phyloP scores from a whole-genome alignment of 2,888 invertebrate species.

The Drosophila tripunctata region DNA sequence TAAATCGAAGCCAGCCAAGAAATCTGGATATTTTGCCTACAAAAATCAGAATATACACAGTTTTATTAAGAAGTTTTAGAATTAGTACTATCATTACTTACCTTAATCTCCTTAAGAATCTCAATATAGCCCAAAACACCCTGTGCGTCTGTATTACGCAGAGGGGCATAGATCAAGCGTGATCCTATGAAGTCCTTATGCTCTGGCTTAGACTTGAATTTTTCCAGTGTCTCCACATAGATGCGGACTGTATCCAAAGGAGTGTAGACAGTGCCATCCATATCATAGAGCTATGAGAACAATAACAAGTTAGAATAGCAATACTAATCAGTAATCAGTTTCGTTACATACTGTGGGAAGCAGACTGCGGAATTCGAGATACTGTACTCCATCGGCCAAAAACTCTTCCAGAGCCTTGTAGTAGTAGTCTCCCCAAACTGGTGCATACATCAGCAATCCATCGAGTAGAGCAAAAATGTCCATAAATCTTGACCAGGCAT shows the following conservation, averaged over 20 bases:
- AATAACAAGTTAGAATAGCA: not conserved
- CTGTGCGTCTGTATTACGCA: constrained; percentile 84
- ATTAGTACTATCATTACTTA: constrained; percentile 20
- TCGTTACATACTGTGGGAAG: constrained; percentile 84
- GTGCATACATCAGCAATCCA: constrained; percentile 87
- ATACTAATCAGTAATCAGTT: not conserved
- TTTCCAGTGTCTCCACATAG: constrained; percentile 86
- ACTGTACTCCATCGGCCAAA: constrained; percentile 88
- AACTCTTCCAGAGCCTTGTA: constrained; percentile 87
- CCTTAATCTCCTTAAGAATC: constrained; percentile 75
- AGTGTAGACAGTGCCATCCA: constrained; percentile 87
- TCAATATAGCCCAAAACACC: constrained; percentile 85
- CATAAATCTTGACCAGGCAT: constrained; percentile 87
- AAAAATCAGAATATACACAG: constrained; percentile 60
- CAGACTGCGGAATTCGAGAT: constrained; percentile 88
- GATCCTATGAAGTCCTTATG: constrained; percentile 89
- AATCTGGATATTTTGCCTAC: constrained; percentile 86
- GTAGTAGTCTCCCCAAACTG: constrained; percentile 88
- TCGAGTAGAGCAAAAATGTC: constrained; percentile 86
- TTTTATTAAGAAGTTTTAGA: not conserved
- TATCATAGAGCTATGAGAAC: constrained; percentile 86
- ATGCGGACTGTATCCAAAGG: constrained; percentile 86
- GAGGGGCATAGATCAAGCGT: constrained; percentile 89
- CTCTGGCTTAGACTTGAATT: constrained; percentile 84
- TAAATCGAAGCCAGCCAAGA: constrained; percentile 91